phyloP scores from a whole-genome alignment of 2,113 vertebrate species.

The Myiagra hebetior region DNA sequence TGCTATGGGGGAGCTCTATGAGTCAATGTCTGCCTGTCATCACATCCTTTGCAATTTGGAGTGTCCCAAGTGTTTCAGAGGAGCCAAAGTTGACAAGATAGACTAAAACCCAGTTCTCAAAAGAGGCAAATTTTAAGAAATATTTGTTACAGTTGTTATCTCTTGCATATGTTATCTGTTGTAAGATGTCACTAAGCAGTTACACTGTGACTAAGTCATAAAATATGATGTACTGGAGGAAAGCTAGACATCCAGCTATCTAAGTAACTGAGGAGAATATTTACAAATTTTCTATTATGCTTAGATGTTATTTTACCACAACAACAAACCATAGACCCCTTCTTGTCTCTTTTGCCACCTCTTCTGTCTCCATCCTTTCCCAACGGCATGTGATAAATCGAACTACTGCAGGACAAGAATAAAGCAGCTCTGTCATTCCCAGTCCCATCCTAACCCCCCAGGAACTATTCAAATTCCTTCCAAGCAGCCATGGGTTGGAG shows the following conservation, averaged over 20 bases:
- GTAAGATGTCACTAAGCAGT: not conserved
- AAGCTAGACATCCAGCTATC: not conserved
- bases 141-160: not conserved
- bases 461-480: not conserved
- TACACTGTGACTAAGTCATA: not conserved
- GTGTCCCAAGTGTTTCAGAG: not conserved
- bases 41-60: not conserved
- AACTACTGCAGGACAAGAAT: not conserved
- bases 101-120: not conserved
- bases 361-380: not conserved
- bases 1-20: not conserved
- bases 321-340: not conserved
- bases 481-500: not conserved
- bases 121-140: not conserved
- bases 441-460: not conserved
- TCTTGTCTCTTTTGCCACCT: not conserved
- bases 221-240: not conserved
- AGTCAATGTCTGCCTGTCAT: not conserved
- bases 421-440: not conserved
- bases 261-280: not conserved
- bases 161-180: too few relatives aligned
- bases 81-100: not conserved
- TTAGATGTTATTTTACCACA: not conserved
- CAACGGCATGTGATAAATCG: not conserved
- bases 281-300: not conserved